Evolutionary conservation across 1,140 invertebrate species (phyloP), one percentile per base, ranked within the genome.

Genomic region (Leptopilina clavipes): DNA sequence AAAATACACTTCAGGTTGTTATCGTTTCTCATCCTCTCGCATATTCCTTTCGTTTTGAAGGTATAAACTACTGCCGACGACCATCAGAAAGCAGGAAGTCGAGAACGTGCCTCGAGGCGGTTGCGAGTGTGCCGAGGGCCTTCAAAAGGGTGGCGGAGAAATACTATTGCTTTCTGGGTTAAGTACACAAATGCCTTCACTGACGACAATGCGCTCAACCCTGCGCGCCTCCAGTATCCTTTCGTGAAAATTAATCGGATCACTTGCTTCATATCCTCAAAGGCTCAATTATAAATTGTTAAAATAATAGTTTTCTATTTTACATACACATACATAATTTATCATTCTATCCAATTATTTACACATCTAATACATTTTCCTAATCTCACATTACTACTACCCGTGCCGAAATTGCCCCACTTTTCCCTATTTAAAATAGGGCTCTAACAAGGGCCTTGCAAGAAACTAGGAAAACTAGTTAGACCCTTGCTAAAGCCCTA

Each of bases 131-230:
- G 48, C 48, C 48, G 48, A 40, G 72, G 72, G 74, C 52, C 9
- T 72, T 71, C 74, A 80, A 82, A 78, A 43, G 31, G 37, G 37
- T 6, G 37, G 40, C 7, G 18, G 73, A 52, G 74, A 74, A 82
- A 82, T 40, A 40, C 9, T 52, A 74, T 74, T 76, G 70, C 72
- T 76, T 82, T 82, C 81, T 82, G 72, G 81, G 81, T 82, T 82
- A 80, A 80, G 80, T 80, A 82, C 72, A 80, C 72, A 70, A 52
- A 37, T 48, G 12, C 70, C 31, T 31, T 17, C 43, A 56, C 25
- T 19, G n/a, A 71, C 25, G 70, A 71, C 48, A 52, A 52, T 52
- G 48, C 48, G 37, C n/a, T 52, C 48, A 52, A n/a, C 14, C 7
- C 48, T 52, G 48, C 14, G 48, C 14, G 48, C 48, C 48, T 52